phyloP scores from a whole-genome alignment of 2,888 invertebrate genomes.

The Drosophila monieri region DNA sequence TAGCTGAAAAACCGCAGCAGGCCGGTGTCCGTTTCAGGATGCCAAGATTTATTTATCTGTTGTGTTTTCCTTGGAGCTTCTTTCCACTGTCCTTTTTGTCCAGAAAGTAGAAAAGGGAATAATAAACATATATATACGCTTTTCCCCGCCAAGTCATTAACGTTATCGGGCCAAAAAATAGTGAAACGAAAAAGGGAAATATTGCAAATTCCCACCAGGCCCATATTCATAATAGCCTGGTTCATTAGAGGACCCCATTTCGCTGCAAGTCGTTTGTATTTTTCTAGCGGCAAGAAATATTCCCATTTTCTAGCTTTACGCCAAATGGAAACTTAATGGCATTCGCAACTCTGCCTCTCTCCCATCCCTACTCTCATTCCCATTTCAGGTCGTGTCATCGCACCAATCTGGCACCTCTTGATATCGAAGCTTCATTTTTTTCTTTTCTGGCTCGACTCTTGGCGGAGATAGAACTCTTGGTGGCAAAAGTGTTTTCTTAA shows the following conservation, averaged over 20 bases:
- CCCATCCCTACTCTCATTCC: not conserved
- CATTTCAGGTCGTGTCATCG: not conserved
- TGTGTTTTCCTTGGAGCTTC: not conserved
- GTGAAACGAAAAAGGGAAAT: slow-evolving; percentile 3
- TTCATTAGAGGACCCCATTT: slow-evolving; percentile 69
- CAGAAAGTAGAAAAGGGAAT: not conserved
- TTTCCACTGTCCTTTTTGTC: not conserved
- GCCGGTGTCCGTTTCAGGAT: slow-evolving; percentile 44
- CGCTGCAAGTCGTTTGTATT: slow-evolving; percentile 60
- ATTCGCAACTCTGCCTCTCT: slow-evolving; percentile 7
- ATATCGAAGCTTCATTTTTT: not conserved
- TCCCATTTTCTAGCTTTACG: slow-evolving; percentile 19
- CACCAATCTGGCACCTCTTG: not conserved
- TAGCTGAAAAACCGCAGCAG: slow-evolving; percentile 10
- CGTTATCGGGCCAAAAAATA: slow-evolving; percentile 28
- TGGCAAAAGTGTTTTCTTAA: not conserved
- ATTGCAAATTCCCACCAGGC: slow-evolving; percentile 7
- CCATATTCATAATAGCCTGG: slow-evolving; percentile 25
- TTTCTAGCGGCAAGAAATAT: slow-evolving; percentile 41
- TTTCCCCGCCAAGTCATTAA: slow-evolving; percentile 33
- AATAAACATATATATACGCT: not conserved
- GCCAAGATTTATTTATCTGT: slow-evolving; percentile 67
- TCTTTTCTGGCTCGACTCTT: not conserved
- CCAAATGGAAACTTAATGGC: slow-evolving; percentile 68
- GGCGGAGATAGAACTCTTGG: not conserved